Evolutionary conservation across 1,140 invertebrate species (phyloP).

Genomic region (Chrysopa pallens): DNA sequence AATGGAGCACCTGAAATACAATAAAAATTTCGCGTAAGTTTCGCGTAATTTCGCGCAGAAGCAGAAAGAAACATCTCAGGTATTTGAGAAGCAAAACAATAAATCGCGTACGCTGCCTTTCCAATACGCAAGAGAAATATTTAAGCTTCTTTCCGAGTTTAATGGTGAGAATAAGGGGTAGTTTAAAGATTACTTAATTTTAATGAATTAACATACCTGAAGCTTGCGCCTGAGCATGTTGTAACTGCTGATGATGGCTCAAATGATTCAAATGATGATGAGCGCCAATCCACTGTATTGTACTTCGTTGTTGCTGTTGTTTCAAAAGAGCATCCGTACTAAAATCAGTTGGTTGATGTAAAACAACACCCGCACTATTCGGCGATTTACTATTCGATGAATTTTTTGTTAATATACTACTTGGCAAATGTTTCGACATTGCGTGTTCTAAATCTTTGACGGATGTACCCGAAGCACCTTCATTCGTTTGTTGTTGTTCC

Average conservation of each 20-base stretch:
- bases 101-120: no score
- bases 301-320: constrained; percentile 64
- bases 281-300: constrained; percentile 86
- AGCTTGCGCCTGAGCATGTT: constrained; percentile 11
- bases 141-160: no score
- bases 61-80: no score
- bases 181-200: no score
- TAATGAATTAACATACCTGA: background rate
- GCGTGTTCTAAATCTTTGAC: constrained; percentile 87
- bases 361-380: constrained; percentile 5
- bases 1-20: constrained; percentile 21
- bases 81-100: no score
- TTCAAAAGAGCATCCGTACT: constrained; percentile 70
- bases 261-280: constrained; percentile 45
- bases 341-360: constrained; percentile 63
- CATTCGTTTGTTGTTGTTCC: constrained; percentile 3
- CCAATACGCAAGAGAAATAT: no score
- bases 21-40: no score
- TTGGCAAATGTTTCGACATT: constrained; percentile 87
- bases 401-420: constrained; percentile 30
- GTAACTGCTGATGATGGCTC: constrained; percentile 39
- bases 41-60: no score
- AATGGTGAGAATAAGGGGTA: no score
- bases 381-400: constrained; percentile 29
- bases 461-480: constrained; percentile 29